Evolutionary conservation across 2,113 vertebrate genomes (phyloP), one percentile per base, ranked within the genome.

Genomic region (Lampris incognitus): DNA sequence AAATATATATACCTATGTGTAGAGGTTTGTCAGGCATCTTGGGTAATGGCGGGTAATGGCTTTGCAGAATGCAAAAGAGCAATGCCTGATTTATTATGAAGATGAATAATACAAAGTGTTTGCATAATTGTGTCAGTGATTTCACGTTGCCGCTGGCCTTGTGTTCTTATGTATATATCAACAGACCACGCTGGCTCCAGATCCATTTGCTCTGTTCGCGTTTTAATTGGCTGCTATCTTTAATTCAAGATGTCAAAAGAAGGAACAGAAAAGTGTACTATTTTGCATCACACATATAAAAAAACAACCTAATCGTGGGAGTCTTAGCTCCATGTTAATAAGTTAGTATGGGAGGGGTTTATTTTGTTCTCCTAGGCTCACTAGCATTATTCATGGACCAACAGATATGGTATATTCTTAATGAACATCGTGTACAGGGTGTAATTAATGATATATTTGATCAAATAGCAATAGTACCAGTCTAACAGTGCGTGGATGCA

Each of bases 61-160:
- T 84, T 72, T 78, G 69, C 36, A 75, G 46, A n/a, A 69, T 44
- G 44, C 41, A 78, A 62, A 66, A 60, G 56, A 66, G 54, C 41
- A 79, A 58, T 63, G 24, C 50, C 13, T 39, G n/a, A 11, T 84
- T 66, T 68, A 80, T 74, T 70, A 62, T 11, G 11, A 64, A 66
- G 54, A 73, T 75, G 65, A 87, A 74, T 68, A 73, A 81, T 86
- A 69, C 82, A 86, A 52, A 11, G 38, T 64, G 51, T 85, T 79
- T 69, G 72, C 81, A 81, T 80, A 84, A 85, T 79, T 63, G 62
- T 72, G 72, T 78, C 78, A 76, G 56, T 50, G 72, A 76, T 54
- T 79, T 69, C 59, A 9, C 11, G 37, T 69, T 81, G 79, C 85
- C 85, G 72, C 66, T 82, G 70, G 85, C 81, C 60, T 74, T 61